Evolutionary conservation across 2,113 vertebrate species (phyloP), one percentile per base, ranked within the genome.

Genomic region (Rousettus leschenaultii): DNA sequence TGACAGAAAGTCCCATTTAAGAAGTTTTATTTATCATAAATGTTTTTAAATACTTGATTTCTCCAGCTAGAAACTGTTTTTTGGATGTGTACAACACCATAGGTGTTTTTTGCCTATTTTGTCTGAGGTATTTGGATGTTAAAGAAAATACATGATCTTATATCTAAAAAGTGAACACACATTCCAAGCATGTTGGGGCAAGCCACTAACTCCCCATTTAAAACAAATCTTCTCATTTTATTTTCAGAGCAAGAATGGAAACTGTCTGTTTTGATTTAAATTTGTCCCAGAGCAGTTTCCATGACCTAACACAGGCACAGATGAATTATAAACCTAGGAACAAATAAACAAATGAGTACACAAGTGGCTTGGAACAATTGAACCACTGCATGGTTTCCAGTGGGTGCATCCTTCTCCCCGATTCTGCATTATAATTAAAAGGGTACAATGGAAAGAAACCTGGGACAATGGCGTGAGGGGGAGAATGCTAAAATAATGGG

Each of bases 191-290:
- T 97, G 97, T 96, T 97, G 96, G 80, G 95, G 93, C 96, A 96
- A 97, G 98, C 95, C 96, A 98, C 96, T 89, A 97, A 97, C 94
- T 96, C 98, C 2, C 61, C 84, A 96, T 98, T 98, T 98, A 97
- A 97, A 98, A 97, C 95, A 98, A 98, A 97, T 98, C 97, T 98
- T 98, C 96, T 96, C 90, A 89, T 97, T 97, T 96, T 97, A 98
- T 98, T 98, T 98, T 98, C 97, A 97, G 98, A 98, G 94, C 96
- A 98, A 98, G 98, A 98, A 98, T 98, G 97, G 96, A 98, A 98
- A 98, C 98, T 98, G 98, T 98, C 98, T 98, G 97, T 96, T 98
- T 98, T 98, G 97, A 98, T 98, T 99, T 98, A 98, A 98, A 98
- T 98, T 97, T 98, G 97, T 98, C 98, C 97, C 93, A 98, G 94